Base-by-base conservation (phyloP, 2,888 invertebrate species). In the Tyria jacobaeae region DNA sequence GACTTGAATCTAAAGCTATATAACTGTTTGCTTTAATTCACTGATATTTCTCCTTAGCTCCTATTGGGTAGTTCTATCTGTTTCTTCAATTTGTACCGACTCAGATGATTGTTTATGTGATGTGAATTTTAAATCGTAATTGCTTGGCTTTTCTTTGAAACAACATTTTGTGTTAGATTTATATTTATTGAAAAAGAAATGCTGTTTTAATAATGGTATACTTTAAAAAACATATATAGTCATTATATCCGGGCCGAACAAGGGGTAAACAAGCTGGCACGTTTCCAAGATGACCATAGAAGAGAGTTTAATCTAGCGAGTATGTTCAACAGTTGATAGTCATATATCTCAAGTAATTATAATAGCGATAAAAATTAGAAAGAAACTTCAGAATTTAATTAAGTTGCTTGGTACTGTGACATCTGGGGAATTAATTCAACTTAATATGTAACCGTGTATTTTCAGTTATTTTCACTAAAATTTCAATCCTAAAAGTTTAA, bases 1-100 rank as follows among this genome's bases (percentile, higher is more conserved):
- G 80, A 78, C 82, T 81, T 21, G 79, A 80, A 80, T 80, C 58
- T 44, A 64, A 66, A 67, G 68, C 64, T 59, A 63, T 71, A 57
- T 61, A 60, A 27, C 56, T 76, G 53, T 78, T 81, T 76, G 67
- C 72, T 80, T 73, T 70, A 73, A 78, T 71, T 58, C 71, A 66
- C 57, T 75, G 71, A 75, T 71, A 78, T 73, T 75, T 72, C 62
- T 66, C 49, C 54, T 58, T 64, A 62, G 41, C 67, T 47, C 12
- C 17, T 48, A 24, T 27, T 25, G 27, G n/a, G 15, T 41, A 15
- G 31, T 35, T 34, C 31, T 39, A 48, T 54, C 49, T 49, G 34
- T 50, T 55, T 41, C 60, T 56, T 50, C 44, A 60, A 68, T 66
- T 72, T 62, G 60, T 64, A 54, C 54, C 31, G 56, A 56, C 63